phyloP scores from a whole-genome alignment of 2,113 vertebrate species.

The Alces alces region DNA sequence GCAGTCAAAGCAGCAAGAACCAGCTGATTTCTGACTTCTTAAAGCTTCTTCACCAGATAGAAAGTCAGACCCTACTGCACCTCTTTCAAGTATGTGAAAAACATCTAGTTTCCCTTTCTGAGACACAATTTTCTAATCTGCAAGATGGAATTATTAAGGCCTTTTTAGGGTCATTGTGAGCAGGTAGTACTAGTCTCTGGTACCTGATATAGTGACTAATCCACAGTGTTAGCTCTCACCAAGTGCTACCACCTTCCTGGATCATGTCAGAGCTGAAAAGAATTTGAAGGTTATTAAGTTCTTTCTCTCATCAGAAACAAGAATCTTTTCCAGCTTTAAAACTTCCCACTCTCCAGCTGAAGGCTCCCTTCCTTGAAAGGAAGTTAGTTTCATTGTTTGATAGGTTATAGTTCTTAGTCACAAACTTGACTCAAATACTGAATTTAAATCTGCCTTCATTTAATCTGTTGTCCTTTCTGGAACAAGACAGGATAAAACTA shows the following conservation, averaged over 20 bases:
- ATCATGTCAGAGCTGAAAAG: background rate
- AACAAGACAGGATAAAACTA: background rate
- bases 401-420: background rate
- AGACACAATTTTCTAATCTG: background rate
- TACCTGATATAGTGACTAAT: background rate
- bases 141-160: background rate
- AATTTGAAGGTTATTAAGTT: background rate
- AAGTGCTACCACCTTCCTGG: background rate
- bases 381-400: background rate
- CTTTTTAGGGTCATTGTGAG: background rate
- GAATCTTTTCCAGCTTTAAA: background rate
- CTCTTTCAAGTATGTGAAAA: background rate
- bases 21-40: background rate
- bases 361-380: background rate
- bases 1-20: background rate
- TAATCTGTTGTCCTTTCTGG: background rate
- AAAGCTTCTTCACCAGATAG: background rate
- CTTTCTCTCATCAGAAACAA: background rate
- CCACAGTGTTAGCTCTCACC: fast-evolving
- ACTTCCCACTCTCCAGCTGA: background rate
- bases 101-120: background rate
- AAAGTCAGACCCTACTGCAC: background rate
- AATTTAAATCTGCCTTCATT: background rate
- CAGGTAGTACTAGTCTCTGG: fast-evolving
- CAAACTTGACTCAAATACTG: background rate